Evolutionary conservation across 2,888 invertebrate species (phyloP).

Genomic region (Choristoneura rosaceana): DNA sequence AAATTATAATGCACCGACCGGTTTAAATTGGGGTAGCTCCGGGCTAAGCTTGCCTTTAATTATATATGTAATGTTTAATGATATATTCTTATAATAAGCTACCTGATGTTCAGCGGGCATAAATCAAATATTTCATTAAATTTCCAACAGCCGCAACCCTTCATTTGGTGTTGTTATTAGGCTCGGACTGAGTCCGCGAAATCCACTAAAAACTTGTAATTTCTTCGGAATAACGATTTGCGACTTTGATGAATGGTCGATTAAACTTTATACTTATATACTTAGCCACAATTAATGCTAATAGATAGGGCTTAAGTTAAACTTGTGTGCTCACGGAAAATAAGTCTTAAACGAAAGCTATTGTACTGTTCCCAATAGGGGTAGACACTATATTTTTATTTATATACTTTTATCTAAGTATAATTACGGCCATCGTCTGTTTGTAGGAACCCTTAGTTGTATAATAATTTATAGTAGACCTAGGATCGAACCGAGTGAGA

Average conservation of each 20-base stretch:
- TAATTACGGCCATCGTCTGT: too few species aligned
- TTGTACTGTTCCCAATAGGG: too few species aligned
- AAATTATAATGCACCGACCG: conserved; percentile 80
- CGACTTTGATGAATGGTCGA: conserved; percentile 62
- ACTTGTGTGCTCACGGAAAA: background rate
- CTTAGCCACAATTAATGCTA: background rate
- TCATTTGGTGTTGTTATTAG: conserved; percentile 76
- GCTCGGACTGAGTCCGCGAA: conserved; percentile 67
- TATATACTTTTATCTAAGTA: too few species aligned
- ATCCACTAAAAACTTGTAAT: conserved; percentile 64
- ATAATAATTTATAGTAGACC: too few species aligned
- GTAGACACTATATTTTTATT: too few species aligned
- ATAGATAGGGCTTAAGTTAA: background rate
- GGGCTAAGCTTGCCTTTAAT: conserved; percentile 80
- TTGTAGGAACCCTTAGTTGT: too few species aligned
- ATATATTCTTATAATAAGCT: conserved; percentile 85
- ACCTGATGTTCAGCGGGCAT: conserved; percentile 81
- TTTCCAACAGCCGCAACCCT: conserved; percentile 78
- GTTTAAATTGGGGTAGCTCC: conserved; percentile 81
- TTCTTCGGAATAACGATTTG: conserved; percentile 68
- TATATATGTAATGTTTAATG: conserved; percentile 85
- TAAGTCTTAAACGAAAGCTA: background rate
- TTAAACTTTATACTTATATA: conserved; percentile 47
- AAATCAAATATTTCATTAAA: conserved; percentile 86
- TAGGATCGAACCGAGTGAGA: too few species aligned